Evolutionary conservation across 1,140 invertebrate species (phyloP).

Genomic region (Oreohelix idahoensis): DNA sequence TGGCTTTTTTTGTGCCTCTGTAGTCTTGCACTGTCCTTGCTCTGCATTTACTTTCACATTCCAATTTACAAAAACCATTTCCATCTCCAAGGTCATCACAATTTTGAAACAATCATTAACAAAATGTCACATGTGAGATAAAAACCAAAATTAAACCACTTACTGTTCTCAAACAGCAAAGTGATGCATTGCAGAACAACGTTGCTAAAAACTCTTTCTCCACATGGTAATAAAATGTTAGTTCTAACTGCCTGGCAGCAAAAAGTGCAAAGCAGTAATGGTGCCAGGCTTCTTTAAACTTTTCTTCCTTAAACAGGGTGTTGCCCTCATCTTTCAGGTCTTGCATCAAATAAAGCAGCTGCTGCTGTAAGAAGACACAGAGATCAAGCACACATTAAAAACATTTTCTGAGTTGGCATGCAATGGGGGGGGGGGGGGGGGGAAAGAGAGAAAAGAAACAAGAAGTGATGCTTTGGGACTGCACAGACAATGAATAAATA

Average conservation of each 20-base stretch:
- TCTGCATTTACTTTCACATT: too few species aligned
- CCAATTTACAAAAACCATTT: too few species aligned
- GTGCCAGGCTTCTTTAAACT: constrained; percentile 52
- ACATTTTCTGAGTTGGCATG: too few species aligned
- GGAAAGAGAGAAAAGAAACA: too few species aligned
- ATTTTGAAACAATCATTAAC: too few species aligned
- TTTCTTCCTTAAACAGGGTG: constrained; percentile 53
- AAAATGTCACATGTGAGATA: neutral
- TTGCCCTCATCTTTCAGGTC: constrained; percentile 66
- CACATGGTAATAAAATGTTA: constrained; percentile 54
- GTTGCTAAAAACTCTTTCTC: constrained; percentile 57
- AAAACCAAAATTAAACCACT: constrained; percentile 15
- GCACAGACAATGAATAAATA: too few species aligned
- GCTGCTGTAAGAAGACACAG: constrained; percentile 43
- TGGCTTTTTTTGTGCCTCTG: too few species aligned
- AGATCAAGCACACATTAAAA: too few species aligned
- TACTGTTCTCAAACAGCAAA: constrained; percentile 60
- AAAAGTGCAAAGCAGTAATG: constrained; percentile 59
- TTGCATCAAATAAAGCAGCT: constrained; percentile 54
- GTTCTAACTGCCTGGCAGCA: constrained; percentile 53
- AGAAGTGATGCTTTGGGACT: too few species aligned
- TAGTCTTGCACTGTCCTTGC: too few species aligned
- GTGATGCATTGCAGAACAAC: constrained; percentile 59
- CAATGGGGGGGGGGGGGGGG: too few species aligned
- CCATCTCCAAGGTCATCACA: too few species aligned